Base-by-base conservation (phyloP, 2,888 invertebrate species). In the Augiades crinisus region DNA sequence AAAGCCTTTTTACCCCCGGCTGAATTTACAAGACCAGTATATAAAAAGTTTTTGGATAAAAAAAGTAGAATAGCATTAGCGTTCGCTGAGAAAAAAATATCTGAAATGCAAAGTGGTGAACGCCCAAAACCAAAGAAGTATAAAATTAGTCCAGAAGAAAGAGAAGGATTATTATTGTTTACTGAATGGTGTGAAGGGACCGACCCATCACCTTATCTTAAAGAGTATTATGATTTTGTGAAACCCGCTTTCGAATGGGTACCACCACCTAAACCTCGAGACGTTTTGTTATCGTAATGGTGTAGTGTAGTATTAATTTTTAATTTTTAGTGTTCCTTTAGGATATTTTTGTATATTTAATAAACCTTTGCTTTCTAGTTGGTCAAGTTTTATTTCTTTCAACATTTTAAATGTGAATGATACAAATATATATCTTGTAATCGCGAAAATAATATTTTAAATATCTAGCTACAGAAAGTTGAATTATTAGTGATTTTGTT, bases 171-270 rank as follows among this genome's bases (percentile, higher is more conserved):
- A 43, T 12, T 75, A 43, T 45, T 81, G 12, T 89, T 89, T 61
- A 87, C 89, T 2, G 78, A 89, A 14, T 89, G 88, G 88, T 87
- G 89, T 57, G 83, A 86, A 27, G 86, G 83, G 27, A 69, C 68
- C 59, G 70, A 88, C 61, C 88, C 88, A 30, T 68, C 68, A 7
- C 77, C 79, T 3, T 87, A 66, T 61, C 66, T 89, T 53, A 63
- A 67, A 47, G 76, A 81, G 43, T 85, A 88, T 65, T 72, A 84
- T 59, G 62, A 63, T 50, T 81, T 67, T 62, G 73, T 75, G 8
- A 79, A 77, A 62, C 82, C 87, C 45, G 63, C 77, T 30, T 82
- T 85, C 59, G 73, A 77, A 27, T 72, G 63, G 69, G 30, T 61
- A 2, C 61, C 74, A 14, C 65, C n/a, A n/a, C n/a, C n/a, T n/a